These are phyloP conservation scores for Terrapene triunguis DNA, from an alignment of 2,113 vertebrate species.

Conservation along the genomic window DNA sequence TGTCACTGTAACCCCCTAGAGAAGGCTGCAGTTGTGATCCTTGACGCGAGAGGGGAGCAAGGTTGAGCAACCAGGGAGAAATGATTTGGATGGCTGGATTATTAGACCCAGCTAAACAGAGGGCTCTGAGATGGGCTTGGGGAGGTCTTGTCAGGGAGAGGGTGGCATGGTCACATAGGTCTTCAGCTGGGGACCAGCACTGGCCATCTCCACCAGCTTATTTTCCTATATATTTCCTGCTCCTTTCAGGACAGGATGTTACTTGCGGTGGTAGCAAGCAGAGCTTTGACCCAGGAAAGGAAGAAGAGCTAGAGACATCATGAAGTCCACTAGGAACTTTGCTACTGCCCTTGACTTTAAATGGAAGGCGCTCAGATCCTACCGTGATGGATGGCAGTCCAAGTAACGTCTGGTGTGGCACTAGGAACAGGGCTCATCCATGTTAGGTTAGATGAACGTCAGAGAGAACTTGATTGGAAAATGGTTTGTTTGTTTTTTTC, in stretches of 20 bases:
- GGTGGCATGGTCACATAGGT: background rate
- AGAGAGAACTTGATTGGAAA: background rate
- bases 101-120: background rate
- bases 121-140: too few relatives aligned
- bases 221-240: background rate
- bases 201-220: background rate
- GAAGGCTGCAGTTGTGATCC: background rate
- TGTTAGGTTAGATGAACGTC: background rate
- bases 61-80: background rate
- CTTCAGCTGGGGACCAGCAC: background rate
- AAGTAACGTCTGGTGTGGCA: background rate
- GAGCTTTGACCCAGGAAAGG: background rate
- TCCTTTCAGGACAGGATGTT: background rate
- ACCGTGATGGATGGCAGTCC: background rate
- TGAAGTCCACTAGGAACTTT: background rate
- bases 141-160: background rate
- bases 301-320: background rate
- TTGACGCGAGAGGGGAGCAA: background rate
- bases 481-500: background rate
- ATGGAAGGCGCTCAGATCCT: background rate
- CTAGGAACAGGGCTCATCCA: background rate
- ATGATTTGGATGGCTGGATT: background rate
- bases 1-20: accelerated
- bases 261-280: background rate
- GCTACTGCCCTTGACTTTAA: background rate